These are phyloP conservation scores for Allobates femoralis DNA, from an alignment of 2,797 vertebrate species.

Conservation along the genomic window DNA sequence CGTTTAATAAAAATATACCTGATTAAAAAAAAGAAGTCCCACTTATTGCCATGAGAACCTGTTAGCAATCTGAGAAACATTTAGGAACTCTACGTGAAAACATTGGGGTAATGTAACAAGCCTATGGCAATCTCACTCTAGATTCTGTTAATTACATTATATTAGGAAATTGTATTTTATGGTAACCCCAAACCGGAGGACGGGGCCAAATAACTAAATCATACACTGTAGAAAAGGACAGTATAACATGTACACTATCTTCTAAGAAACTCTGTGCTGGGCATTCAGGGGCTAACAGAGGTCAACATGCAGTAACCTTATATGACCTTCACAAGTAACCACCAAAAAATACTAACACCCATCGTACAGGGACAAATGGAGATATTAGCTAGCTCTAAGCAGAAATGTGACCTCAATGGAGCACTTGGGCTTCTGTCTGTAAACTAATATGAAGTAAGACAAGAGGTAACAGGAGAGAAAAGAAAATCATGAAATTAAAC, in stretches of 20 bases:
- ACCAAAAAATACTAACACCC: not conserved
- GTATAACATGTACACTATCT: not conserved
- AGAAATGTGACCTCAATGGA: not conserved
- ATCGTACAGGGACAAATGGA: not conserved
- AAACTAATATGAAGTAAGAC: not conserved
- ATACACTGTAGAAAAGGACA: not conserved
- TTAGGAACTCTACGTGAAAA: no score
- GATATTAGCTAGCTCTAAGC: not conserved
- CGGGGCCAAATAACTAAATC: not conserved
- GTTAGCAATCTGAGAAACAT: no score
- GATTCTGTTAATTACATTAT: not conserved
- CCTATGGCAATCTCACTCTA: no score
- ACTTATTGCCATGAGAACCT: no score
- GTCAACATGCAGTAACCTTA: constrained; percentile 37
- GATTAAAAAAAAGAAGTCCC: no score
- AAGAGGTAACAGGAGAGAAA: not conserved
- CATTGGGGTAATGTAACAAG: no score
- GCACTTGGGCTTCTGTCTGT: not conserved
- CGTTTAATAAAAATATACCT: no score
- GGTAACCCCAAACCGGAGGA: not conserved
- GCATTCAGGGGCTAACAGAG: not conserved
- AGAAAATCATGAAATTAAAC: not conserved
- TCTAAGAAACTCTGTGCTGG: not conserved
- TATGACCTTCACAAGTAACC: not conserved
- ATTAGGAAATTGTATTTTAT: not conserved